These are phyloP conservation scores for Drosophila austrosaltans DNA, from an alignment of 2,888 invertebrate genomes.

Conservation along the genomic window DNA sequence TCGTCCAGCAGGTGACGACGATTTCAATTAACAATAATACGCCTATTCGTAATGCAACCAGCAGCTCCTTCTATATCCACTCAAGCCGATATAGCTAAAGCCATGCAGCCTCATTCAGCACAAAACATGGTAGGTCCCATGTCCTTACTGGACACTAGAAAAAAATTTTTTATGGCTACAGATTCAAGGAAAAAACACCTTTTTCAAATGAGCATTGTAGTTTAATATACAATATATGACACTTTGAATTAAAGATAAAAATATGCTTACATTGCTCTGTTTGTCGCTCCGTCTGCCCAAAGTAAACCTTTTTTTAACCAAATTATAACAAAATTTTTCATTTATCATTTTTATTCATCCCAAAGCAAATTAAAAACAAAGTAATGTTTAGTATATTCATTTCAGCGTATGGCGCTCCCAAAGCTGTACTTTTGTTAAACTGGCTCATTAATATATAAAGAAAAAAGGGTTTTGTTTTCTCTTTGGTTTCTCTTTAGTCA, in stretches of 20 bases:
- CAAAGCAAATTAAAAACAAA: too few species aligned
- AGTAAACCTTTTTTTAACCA: background rate
- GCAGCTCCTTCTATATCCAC: conserved; percentile 73
- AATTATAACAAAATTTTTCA: background rate
- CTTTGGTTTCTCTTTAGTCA: too few species aligned
- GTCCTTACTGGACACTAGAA: background rate
- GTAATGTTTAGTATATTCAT: too few species aligned
- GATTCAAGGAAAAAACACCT: too few species aligned
- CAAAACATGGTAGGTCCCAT: conserved; percentile 78
- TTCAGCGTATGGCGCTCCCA: too few species aligned
- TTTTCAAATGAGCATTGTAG: too few species aligned
- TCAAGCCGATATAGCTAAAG: conserved; percentile 79
- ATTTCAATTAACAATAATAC: conserved; percentile 33
- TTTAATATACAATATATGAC: background rate
- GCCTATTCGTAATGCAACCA: conserved; percentile 77
- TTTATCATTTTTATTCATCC: too few species aligned
- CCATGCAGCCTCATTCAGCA: conserved; percentile 81
- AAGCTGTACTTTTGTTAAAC: too few species aligned
- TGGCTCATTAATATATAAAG: too few species aligned
- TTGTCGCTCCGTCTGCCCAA: background rate
- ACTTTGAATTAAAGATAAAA: too few species aligned
- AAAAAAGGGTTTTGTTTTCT: too few species aligned
- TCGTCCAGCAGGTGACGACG: conserved; percentile 62
- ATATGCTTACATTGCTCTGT: background rate
- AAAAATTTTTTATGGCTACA: too few species aligned